These are phyloP conservation scores for Sinotaia quadrata DNA, from an alignment of 2,888 invertebrate genomes.

Conservation along the genomic window DNA sequence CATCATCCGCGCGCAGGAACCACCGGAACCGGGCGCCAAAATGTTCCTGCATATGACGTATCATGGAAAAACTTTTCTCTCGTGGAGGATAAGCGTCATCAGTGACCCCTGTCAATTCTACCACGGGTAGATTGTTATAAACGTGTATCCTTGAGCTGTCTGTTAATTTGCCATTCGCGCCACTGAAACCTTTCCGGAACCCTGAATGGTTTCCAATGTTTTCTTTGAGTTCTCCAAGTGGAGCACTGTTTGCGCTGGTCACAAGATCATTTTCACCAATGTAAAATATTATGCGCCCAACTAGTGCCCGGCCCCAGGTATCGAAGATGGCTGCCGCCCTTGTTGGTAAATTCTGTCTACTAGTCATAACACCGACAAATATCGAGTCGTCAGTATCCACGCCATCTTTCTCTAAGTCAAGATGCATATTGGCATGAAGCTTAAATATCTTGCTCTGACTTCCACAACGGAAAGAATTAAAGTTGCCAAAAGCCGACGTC, in stretches of 20 bases:
- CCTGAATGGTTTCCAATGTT: too few species aligned
- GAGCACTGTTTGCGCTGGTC: too few species aligned
- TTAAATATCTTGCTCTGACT: too few species aligned
- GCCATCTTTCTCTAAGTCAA: too few species aligned
- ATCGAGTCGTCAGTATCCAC: constrained; percentile 36
- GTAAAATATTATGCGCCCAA: constrained; percentile 91
- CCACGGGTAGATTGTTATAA: constrained; percentile 76
- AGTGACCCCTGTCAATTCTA: constrained; percentile 79
- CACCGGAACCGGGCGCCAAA: constrained; percentile 82
- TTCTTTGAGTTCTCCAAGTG: neutral
- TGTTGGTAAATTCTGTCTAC: constrained; percentile 87
- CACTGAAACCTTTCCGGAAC: too few species aligned
- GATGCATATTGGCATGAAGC: too few species aligned
- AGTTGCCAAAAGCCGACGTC: too few species aligned
- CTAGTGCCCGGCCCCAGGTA: constrained; percentile 92
- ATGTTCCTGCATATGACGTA: constrained; percentile 88
- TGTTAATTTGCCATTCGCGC: too few species aligned
- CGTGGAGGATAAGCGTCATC: constrained; percentile 98
- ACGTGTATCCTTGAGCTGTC: too few species aligned
- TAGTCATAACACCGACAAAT: constrained; percentile 92
- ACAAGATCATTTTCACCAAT: constrained; percentile 73
- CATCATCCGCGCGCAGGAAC: constrained; percentile 97
- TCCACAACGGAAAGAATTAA: too few species aligned
- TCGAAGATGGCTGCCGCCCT: constrained; percentile 91
- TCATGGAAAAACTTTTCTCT: constrained; percentile 95